Base-by-base conservation (phyloP, 2,797 vertebrate genomes). In the Amblyraja radiata region DNA sequence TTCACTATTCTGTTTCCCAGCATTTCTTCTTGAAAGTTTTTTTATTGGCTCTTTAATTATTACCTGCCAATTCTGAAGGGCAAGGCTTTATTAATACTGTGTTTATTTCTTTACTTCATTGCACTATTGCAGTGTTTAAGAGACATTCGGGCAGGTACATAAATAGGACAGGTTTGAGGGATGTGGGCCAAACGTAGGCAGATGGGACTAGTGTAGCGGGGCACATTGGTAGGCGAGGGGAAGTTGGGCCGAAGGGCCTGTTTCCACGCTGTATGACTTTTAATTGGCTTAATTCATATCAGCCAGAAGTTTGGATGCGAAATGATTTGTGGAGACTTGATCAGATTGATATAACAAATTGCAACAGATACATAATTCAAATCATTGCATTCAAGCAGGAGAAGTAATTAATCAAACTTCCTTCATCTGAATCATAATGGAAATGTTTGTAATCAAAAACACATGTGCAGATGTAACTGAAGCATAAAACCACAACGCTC, bases 401-500 rank as follows among this genome's bases (percentile, higher is more conserved):
- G 21, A 71, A 25, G 88, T 65, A 73, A 90, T 90, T 90, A 90
- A 90, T 68, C 36, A 63, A 90, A 68, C 28, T 68, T 65, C 63
- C 21, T n/a, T 92, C 90, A 91, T 25, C 39, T 28, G 71, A 58
- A 92, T 58, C 39, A 54, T 76, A 76, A 68, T 6, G n/a, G 71
- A n/a, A 92, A 54, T 74, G 39, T 76, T 25, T 39, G n/a, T 76
- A 58, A 76, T 92, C 13, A 92, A 93, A 93, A 83, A 36, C 91
- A n/a, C 83, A 81, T 80, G 54, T 80, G 61, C 93, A 77, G 74
- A 88, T 63, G 83, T 76, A 76, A 77, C 58, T 86, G 21, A 73
- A 93, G 25, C 93, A 79, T 79, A 88, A 93, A 93, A 83, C 46
- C 81, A 93, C 74, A 32, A 32, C 6, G 7, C n/a, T 83, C 80